These are phyloP conservation scores for Brenthis hecate DNA, from an alignment of 2,888 invertebrate genomes.

Conservation along the genomic window DNA sequence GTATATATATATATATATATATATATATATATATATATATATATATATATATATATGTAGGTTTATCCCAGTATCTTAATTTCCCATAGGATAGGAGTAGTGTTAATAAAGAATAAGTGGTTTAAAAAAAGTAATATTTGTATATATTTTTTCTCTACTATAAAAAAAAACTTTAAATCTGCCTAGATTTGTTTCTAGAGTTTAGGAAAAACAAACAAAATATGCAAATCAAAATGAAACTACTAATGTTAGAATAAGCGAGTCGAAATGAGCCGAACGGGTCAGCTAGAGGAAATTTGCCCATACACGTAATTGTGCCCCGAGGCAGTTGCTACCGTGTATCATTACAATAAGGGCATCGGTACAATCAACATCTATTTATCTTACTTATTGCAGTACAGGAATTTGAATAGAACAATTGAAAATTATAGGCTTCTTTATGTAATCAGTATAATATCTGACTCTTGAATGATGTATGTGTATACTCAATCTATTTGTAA, in stretches of 20 bases:
- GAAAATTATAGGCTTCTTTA: constrained; percentile 13
- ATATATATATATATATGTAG: no score
- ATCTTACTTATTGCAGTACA: constrained; percentile 33
- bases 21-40: no score
- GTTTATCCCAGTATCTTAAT: no score
- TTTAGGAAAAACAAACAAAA: neutral
- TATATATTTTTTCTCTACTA: no score
- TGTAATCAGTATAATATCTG: neutral
- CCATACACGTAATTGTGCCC: constrained; percentile 47
- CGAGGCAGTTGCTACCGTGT: constrained; percentile 42
- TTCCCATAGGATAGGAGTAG: no score
- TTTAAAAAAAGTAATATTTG: no score
- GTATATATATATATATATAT: no score
- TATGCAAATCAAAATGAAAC: constrained; percentile 28
- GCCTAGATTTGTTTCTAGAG: no score
- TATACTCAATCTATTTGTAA: no score
- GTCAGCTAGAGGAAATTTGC: constrained; percentile 43
- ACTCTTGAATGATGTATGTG: no score
- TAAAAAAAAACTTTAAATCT: no score
- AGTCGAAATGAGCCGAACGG: constrained; percentile 37
- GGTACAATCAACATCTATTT: constrained; percentile 44
- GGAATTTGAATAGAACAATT: constrained; percentile 19
- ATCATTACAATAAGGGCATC: constrained; percentile 42
- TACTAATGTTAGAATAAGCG: constrained; percentile 22
- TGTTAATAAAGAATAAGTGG: no score